Base-by-base conservation (phyloP, 1,140 invertebrate species). In the Antheraea pernyi region DNA sequence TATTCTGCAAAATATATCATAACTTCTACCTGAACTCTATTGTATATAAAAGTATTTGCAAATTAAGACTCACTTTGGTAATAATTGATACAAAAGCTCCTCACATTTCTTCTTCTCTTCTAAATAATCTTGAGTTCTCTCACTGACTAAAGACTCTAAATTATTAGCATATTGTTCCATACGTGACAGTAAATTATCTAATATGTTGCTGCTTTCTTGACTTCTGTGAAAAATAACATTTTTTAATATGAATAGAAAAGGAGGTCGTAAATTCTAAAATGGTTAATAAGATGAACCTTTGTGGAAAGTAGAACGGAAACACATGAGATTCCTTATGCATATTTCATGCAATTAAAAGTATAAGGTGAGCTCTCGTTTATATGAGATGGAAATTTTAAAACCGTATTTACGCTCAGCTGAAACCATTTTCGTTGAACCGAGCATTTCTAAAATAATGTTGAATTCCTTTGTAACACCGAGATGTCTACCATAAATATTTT, bases 91-190 rank as follows among this genome's bases (percentile, higher is more conserved):
- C 0, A 99, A 94, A 3, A 99, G 93, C 81, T 99, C 98, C 91
- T 99, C 99, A 77, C 98, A 99, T 93, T 98, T 99, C 72, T 98
- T 95, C 92, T 99, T 99, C 91, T 99, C 98, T 80, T 99, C 98
- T 67, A 99, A 94, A 88, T 99, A 99, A 87, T 99, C 98, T 67
- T 97, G 96, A 0, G 99, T 99, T 74, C 99, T 94, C 89, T 99
- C 98, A 83, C 98, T 97, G 0, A 99, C 99, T 61, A 99, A 93
- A 9, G 96, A 95, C 93, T 99, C 99, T 82, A 99, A 95, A 90
- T 99, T 99, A 90, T 98, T 99, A 3, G 99, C 98, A 84, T 99
- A 99, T 86, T 99, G 97, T 89, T 99, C 99, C 99, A 99, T 99
- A 68, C 98, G 96, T 42, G 97, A 96, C 16, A 99, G 93, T 39